Evolutionary conservation across 30 jellyfish, hydroid and myxozoan species (phyloP).

Genomic region (Pelagia noctiluca): DNA sequence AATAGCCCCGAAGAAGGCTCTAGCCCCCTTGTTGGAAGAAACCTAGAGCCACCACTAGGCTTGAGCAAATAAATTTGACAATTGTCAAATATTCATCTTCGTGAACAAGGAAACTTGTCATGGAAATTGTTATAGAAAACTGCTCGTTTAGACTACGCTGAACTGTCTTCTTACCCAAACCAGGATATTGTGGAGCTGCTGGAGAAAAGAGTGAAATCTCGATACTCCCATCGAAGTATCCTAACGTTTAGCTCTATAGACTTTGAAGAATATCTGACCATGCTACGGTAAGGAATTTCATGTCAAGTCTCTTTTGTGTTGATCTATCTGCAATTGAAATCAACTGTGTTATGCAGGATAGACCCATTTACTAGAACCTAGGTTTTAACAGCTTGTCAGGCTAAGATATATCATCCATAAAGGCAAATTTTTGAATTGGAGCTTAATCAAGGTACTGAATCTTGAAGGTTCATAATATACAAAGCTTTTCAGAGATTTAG

Average conservation of each 20-base stretch:
- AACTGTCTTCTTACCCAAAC: neutral
- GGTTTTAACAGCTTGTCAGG: too few relatives aligned
- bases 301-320: neutral
- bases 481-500: too few relatives aligned
- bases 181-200: slow-evolving; percentile 95
- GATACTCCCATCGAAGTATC: slow-evolving; percentile 95
- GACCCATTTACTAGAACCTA: too few relatives aligned
- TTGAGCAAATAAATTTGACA: neutral
- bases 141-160: neutral
- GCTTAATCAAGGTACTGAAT: too few relatives aligned
- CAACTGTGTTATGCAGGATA: too few relatives aligned
- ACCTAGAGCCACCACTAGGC: neutral
- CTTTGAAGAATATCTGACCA: slow-evolving; percentile 70
- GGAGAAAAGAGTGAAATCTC: slow-evolving; percentile 94
- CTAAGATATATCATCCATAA: too few relatives aligned
- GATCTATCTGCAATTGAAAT: neutral
- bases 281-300: slow-evolving; percentile 54
- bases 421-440: too few relatives aligned
- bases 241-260: slow-evolving; percentile 74
- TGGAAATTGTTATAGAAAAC: too few relatives aligned
- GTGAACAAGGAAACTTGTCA: neutral
- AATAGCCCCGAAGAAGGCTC: too few relatives aligned
- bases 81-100: neutral
- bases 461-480: too few relatives aligned
- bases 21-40: neutral